Percentiles rank a stretch among this genome's conserved stretches.
These are phyloP conservation scores for Pectinophora gossypiella DNA, from an alignment of 1,140 invertebrate genomes.

Conservation along the genomic window DNA sequence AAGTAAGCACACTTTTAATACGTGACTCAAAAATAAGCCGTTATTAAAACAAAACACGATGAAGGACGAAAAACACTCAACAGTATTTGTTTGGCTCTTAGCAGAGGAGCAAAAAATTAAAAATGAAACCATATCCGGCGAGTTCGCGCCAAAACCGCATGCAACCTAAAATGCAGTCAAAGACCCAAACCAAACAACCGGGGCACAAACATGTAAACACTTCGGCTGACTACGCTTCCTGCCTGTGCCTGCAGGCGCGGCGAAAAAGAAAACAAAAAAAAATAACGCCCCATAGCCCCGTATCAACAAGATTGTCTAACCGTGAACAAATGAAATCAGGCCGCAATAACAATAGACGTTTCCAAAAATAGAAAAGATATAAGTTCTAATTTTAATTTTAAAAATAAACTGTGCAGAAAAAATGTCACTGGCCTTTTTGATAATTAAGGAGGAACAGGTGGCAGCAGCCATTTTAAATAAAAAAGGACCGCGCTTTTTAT, in stretches of 20 bases:
- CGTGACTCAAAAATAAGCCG: too few species aligned
- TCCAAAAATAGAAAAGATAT: too few species aligned
- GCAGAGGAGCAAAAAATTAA: conserved; percentile 47
- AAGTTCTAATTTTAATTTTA: too few species aligned
- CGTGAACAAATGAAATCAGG: conserved; percentile 11
- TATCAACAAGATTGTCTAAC: conserved; percentile 32
- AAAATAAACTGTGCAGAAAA: too few species aligned
- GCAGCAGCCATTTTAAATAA: conserved; percentile 24
- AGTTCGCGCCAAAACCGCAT: conserved; percentile 53
- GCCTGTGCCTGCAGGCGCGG: conserved; percentile 21
- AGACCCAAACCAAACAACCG: conserved; percentile 52
- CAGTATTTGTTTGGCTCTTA: conserved; percentile 59
- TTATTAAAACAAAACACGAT: too few species aligned
- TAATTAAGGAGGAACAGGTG: conserved; percentile 55
- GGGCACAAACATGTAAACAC: conserved; percentile 62
- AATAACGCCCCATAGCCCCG: conserved; percentile 24
- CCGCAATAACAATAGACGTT: too few species aligned
- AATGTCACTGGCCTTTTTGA: background rate
- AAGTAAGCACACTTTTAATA: too few species aligned
- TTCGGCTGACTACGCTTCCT: conserved; percentile 37
- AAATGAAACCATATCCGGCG: conserved; percentile 57
- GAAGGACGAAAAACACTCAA: conserved; percentile 16
- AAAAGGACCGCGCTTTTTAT: conserved; percentile 36
- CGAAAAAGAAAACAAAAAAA: conserved; percentile 26
- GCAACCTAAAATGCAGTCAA: conserved; percentile 50